Percentiles rank a stretch among this genome's conserved stretches.
These are phyloP conservation scores for Chloebia gouldiae DNA, from an alignment of 2,113 vertebrate species.

Conservation along the genomic window DNA sequence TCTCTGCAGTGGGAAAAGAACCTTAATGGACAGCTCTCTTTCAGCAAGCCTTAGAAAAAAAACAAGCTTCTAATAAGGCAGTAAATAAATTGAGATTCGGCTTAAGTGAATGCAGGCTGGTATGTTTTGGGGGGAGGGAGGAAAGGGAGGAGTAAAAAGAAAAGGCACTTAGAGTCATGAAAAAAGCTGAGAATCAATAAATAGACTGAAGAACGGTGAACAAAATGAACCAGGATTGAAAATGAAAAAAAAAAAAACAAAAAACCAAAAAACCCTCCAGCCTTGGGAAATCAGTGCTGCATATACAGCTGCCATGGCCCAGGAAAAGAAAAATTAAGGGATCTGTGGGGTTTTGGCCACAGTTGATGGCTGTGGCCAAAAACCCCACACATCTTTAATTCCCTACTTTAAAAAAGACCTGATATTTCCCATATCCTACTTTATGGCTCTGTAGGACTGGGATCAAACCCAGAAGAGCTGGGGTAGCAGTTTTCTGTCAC, in stretches of 20 bases:
- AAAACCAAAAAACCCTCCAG: neutral
- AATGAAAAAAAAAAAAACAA: neutral
- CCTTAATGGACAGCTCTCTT: neutral
- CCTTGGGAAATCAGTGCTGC: neutral
- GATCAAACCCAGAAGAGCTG: neutral
- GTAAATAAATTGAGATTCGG: conserved; percentile 14
- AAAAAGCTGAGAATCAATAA: conserved; percentile 36
- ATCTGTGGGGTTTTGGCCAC: too few relatives aligned
- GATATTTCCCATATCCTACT: neutral
- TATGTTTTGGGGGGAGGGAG: neutral
- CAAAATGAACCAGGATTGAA: neutral
- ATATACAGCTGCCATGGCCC: neutral
- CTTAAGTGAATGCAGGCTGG: neutral
- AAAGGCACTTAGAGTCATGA: conserved; percentile 2
- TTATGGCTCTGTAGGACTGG: neutral
- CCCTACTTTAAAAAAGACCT: neutral
- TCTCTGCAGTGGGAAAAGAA: neutral
- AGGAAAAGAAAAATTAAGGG: neutral
- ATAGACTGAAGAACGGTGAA: neutral
- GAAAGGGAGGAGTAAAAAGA: neutral
- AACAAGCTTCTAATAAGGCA: neutral
- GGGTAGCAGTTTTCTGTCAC: neutral
- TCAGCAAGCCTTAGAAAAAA: neutral
- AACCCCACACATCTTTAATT: neutral
- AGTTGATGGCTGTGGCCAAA: neutral